Evolutionary conservation across 2,888 invertebrate species (phyloP).

Genomic region (Plagodis dolabraria): DNA sequence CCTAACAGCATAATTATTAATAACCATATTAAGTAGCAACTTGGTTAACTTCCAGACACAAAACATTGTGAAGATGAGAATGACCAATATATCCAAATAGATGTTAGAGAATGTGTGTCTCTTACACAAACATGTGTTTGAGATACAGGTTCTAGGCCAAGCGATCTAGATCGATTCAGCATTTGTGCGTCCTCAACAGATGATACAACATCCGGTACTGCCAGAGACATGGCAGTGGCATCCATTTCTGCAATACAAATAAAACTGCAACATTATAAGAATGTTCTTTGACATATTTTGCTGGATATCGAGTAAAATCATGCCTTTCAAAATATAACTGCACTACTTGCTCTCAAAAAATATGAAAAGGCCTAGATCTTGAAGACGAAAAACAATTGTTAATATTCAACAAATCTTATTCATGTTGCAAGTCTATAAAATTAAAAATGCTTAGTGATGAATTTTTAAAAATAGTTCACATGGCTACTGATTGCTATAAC

Average conservation of each 20-base stretch:
- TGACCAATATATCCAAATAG: constrained; percentile 1
- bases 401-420: constrained; percentile 3
- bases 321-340: background rate
- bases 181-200: too few species aligned
- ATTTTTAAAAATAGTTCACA: background rate
- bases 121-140: too few species aligned
- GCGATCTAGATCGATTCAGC: too few species aligned
- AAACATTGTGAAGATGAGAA: constrained; percentile 21
- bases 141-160: too few species aligned
- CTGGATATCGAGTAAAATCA: background rate
- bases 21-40: constrained; percentile 20
- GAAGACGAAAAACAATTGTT: background rate
- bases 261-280: constrained; percentile 3
- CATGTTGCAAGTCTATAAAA: background rate
- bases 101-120: too few species aligned
- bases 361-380: background rate
- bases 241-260: background rate
- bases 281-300: constrained; percentile 2
- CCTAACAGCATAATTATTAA: constrained; percentile 2
- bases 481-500: background rate
- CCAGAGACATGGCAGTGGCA: too few species aligned
- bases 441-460: background rate
- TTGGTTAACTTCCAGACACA: constrained; percentile 10
- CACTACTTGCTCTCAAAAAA: background rate
- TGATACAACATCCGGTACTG: too few species aligned